phyloP scores from a whole-genome alignment of 2,888 invertebrate genomes.

The Andrena minutula region DNA sequence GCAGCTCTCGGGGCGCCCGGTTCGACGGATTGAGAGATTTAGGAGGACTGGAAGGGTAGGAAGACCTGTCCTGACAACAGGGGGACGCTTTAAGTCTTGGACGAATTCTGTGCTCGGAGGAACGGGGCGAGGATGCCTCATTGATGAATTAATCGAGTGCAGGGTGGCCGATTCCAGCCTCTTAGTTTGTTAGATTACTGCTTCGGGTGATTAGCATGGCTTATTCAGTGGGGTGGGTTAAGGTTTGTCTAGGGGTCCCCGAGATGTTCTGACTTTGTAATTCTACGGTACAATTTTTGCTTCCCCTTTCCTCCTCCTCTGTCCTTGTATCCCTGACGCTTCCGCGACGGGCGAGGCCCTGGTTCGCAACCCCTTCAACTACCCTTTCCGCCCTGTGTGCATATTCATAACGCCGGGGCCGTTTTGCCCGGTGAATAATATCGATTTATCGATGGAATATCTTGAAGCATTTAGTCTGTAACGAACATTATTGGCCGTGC shows the following conservation, averaged over 20 bases:
- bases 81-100: background rate
- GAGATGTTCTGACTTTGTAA: too few species aligned
- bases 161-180: too few species aligned
- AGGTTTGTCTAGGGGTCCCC: too few species aligned
- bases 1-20: background rate
- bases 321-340: too few species aligned
- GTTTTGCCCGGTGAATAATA: conserved; percentile 13
- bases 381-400: background rate
- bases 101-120: background rate
- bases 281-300: too few species aligned
- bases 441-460: conserved; percentile 23
- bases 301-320: too few species aligned
- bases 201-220: too few species aligned
- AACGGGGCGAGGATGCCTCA: too few species aligned
- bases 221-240: too few species aligned
- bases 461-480: conserved; percentile 5
- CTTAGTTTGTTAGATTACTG: too few species aligned
- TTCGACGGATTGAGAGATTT: background rate
- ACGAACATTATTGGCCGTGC: conserved; percentile 3
- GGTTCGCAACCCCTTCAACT: background rate
- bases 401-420: conserved; percentile 10
- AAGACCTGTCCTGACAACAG: background rate
- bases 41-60: background rate
- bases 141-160: too few species aligned
- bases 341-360: background rate